Percentiles rank a stretch among this genome's conserved stretches.
These are phyloP conservation scores for Grapholita molesta DNA, from an alignment of 1,140 invertebrate genomes.

Conservation along the genomic window DNA sequence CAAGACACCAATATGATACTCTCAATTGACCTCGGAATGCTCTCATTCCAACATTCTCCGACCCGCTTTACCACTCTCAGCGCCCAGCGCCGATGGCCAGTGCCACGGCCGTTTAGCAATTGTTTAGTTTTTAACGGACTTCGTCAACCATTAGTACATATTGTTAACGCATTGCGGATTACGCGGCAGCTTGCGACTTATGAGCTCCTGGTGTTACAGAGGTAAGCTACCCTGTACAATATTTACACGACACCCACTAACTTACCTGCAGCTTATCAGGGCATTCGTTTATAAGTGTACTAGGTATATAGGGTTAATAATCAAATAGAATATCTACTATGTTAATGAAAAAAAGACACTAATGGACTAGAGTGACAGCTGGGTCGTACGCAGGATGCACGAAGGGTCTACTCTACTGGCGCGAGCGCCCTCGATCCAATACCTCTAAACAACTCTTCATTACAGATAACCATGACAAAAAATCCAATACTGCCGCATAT, in stretches of 20 bases:
- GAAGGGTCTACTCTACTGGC: conserved; percentile 50
- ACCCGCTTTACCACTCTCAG: background rate
- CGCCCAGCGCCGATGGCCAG: background rate
- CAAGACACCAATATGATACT: conserved; percentile 40
- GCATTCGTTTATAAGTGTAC: background rate
- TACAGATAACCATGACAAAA: conserved; percentile 41
- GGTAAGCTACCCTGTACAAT: background rate
- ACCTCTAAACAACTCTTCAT: conserved; percentile 53
- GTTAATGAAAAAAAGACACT: background rate
- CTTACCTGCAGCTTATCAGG: background rate
- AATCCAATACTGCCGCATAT: conserved; percentile 71
- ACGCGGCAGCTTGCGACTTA: conserved; percentile 56
- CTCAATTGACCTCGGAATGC: conserved; percentile 32
- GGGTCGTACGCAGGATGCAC: conserved; percentile 54
- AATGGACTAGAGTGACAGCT: conserved; percentile 24
- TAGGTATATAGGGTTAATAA: background rate
- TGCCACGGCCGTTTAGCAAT: conserved; percentile 11
- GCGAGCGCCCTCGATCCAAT: conserved; percentile 38
- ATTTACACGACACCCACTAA: background rate
- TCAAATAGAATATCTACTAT: background rate
- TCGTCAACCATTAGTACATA: conserved; percentile 58
- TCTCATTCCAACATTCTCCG: background rate
- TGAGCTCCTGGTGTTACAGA: background rate
- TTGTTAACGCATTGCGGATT: conserved; percentile 67
- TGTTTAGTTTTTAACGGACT: conserved; percentile 34